Conservation (phyloP, 2,113 vertebrate genomes). For the Alectura lathami region DNA sequence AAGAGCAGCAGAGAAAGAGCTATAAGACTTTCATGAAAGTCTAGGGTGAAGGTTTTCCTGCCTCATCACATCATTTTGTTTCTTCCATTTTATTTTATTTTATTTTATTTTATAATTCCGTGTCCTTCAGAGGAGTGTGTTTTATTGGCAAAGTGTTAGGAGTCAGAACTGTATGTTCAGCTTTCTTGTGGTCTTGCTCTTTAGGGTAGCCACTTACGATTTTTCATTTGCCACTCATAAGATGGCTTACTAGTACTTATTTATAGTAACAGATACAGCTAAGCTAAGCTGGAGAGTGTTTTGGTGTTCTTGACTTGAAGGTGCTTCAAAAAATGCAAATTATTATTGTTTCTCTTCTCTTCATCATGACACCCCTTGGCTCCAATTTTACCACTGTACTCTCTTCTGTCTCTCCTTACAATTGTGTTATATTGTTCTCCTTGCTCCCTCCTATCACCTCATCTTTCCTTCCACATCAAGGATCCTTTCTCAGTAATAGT, state of each 20-base stretch:
- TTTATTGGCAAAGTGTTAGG: background rate
- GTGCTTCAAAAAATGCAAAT: slow-evolving; percentile 18
- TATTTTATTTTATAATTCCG: background rate
- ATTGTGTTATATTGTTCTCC: background rate
- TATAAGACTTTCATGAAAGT: background rate
- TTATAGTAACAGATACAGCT: background rate
- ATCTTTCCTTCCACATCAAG: slow-evolving; percentile 27
- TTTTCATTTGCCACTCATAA: background rate
- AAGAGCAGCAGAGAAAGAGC: background rate
- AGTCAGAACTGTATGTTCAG: background rate
- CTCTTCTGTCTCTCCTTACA: background rate
- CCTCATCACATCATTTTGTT: background rate
- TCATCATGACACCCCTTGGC: background rate
- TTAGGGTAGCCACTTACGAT: background rate
- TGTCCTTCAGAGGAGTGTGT: background rate
- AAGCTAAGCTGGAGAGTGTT: background rate
- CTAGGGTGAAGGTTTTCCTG: background rate
- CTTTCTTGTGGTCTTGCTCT: background rate
- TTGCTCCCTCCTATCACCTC: background rate
- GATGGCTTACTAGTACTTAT: background rate
- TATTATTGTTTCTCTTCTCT: slow-evolving; percentile 11
- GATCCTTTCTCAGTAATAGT: background rate
- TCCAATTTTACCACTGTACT: background rate
- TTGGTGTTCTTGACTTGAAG: slow-evolving; percentile 9
- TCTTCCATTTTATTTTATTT: background rate